A percentile compares a stretch with the other conserved stretches of the same genome.
Conservation (phyloP, 2,113 vertebrate genomes). For the Seriola rivoliana region DNA sequence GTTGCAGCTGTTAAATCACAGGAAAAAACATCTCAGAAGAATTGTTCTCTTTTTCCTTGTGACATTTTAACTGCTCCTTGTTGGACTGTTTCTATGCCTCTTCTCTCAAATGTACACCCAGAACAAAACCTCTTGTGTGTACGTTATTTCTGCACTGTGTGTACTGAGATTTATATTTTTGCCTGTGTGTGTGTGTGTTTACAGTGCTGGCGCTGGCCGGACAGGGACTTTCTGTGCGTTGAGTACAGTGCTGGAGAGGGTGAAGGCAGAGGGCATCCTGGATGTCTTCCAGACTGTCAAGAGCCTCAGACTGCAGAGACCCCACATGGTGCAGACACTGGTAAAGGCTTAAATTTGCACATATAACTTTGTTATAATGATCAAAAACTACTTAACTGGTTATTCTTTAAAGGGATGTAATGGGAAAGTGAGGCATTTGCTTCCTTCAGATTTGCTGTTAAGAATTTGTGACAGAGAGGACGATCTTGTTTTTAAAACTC, state of each 20-base stretch:
- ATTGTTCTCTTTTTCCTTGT: slow-evolving; percentile 60
- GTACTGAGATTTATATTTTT: background rate
- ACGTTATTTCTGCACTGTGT: slow-evolving; percentile 4
- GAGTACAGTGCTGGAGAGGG: slow-evolving; percentile 97
- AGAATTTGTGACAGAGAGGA: background rate
- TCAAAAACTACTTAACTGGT: background rate
- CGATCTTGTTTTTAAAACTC: background rate
- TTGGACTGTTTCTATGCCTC: slow-evolving; percentile 1
- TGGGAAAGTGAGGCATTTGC: background rate
- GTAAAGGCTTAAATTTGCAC: slow-evolving; percentile 78
- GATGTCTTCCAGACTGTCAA: slow-evolving; percentile 99
- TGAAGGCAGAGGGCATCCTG: slow-evolving; percentile 98
- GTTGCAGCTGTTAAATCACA: slow-evolving; percentile 38
- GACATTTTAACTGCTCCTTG: slow-evolving; percentile 31
- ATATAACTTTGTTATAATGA: background rate
- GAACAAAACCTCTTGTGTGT: background rate
- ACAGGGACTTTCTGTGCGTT: slow-evolving; percentile 98
- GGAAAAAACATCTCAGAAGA: slow-evolving; percentile 48
- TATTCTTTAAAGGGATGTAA: background rate
- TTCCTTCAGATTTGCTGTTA: background rate
- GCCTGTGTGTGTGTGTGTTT: slow-evolving; percentile 40
- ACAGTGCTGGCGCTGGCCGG: slow-evolving; percentile 95
- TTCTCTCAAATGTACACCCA: slow-evolving; percentile 1
- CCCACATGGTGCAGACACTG: slow-evolving; percentile 99
- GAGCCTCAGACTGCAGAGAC: slow-evolving; percentile 97